Conservation (phyloP, 1,140 invertebrate genomes). For the Calliopsis andreniformis region DNA sequence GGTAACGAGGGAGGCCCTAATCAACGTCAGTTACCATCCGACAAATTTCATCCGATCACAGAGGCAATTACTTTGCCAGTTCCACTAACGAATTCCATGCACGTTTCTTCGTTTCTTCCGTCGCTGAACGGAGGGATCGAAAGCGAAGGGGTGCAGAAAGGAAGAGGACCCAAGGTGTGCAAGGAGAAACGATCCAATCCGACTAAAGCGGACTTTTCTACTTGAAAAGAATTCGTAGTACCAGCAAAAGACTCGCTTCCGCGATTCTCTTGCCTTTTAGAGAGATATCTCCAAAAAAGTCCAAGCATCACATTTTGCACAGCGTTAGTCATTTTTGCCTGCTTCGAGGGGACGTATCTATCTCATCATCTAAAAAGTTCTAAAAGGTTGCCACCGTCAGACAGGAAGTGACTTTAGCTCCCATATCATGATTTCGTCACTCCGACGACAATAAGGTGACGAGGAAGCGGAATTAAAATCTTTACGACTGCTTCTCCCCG, state of each 20-base stretch:
- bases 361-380: neutral
- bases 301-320: neutral
- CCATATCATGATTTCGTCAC: neutral
- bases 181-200: conserved; percentile 61
- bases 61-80: conserved; percentile 33
- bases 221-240: conserved; percentile 28
- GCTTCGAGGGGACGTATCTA: neutral
- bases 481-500: neutral
- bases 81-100: conserved; percentile 38
- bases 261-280: neutral
- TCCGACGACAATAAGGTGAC: neutral
- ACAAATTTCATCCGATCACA: conserved; percentile 42
- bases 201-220: conserved; percentile 64
- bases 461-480: conserved; percentile 24
- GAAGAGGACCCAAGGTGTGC: neutral
- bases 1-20: neutral
- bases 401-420: too few species aligned
- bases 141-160: conserved; percentile 1
- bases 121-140: neutral
- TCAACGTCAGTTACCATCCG: conserved; percentile 17
- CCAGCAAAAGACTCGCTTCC: conserved; percentile 36
- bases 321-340: neutral
- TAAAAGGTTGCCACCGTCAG: too few species aligned
- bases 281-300: neutral
- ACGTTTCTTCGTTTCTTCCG: conserved; percentile 26